Base-by-base conservation (phyloP, 2,888 invertebrate genomes). In the Amaurobius ferox region DNA sequence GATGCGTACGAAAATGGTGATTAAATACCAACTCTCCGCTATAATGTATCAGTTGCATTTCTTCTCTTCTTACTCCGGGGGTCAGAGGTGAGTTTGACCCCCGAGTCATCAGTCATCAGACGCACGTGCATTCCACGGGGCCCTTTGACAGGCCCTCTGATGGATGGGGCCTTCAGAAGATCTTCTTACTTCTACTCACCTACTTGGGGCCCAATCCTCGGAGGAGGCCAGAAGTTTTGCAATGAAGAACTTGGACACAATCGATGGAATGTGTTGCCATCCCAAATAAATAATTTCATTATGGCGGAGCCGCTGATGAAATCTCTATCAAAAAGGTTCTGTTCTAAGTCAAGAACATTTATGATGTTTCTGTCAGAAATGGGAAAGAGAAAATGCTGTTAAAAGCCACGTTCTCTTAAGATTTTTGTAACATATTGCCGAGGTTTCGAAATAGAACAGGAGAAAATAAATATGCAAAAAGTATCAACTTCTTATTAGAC, bases 11-110 rank as follows among this genome's bases (percentile, higher is more conserved):
- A 80, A 74, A 44, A 68, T 68, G 80, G 81, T 74, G 81, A 81
- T 81, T 74, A 81, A 74, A 81, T 74, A 81, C 81, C 73, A 80
- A 32, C 61, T 28, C 40, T 67, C 48, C 40, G 66, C 23, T 71
- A 29, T 70, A 48, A 64, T 78, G 78, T 79, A 79, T 79, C 79
- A 71, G 71, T 79, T 78, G 44, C 72, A 67, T 73, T 67, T 55
- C 23, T 73, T 48, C 70, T 70, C 28, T n/a, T 32, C 30, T 13
- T 13, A 2, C 9, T 35, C 19, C 64, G 64, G 83, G 66, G 83
- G 83, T 85, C 83, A 85, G 83, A 85, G 83, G 77, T 85, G 81
- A 81, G 81, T 81, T 76, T 81, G 83, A 77, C 83, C 83, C 66
- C 61, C 48, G n/a, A 35, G 83, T 85, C 83, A 85, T 85, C 83